A percentile compares a stretch with the other conserved stretches of the same genome.
phyloP scores from a whole-genome alignment of 2,113 vertebrate species.

The Caranx melampygus region DNA sequence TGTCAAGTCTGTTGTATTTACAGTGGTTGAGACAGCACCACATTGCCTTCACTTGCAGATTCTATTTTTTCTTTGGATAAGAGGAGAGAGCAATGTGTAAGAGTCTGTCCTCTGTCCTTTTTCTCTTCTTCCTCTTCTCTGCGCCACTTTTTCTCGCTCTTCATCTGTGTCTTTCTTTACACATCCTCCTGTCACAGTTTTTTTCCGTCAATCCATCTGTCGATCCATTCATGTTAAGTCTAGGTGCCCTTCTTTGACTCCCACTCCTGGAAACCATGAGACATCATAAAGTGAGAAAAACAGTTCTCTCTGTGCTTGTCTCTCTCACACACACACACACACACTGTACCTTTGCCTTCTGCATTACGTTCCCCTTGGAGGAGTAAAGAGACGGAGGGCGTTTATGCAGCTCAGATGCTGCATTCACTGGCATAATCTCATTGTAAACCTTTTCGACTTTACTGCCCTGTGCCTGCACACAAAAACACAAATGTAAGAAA shows the following conservation, averaged over 20 bases:
- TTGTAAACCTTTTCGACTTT: conserved; percentile 83
- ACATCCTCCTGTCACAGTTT: conserved; percentile 29
- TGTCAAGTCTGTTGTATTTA: conserved; percentile 54
- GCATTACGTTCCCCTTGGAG: conserved; percentile 91
- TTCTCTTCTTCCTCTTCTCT: conserved; percentile 26
- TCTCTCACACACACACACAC: background rate
- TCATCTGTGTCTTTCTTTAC: conserved; percentile 28
- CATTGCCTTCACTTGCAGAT: conserved; percentile 14
- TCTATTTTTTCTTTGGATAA: conserved; percentile 21
- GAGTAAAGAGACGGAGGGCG: conserved; percentile 89
- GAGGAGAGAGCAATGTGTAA: background rate
- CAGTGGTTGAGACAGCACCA: conserved; percentile 46
- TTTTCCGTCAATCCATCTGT: conserved; percentile 14
- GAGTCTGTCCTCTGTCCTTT: conserved; percentile 5
- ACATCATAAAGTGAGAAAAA: conserved; percentile 32
- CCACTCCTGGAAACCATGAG: conserved; percentile 88
- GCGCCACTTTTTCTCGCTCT: conserved; percentile 23
- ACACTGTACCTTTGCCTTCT: conserved; percentile 92
- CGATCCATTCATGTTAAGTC: conserved; percentile 3
- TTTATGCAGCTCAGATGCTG: conserved; percentile 91
- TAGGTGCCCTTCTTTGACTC: conserved; percentile 93
- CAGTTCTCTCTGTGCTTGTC: background rate
- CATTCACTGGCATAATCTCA: conserved; percentile 90
- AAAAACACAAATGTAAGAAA: conserved; percentile 21
- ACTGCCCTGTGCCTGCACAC: conserved; percentile 55